Evolutionary conservation across 2,888 invertebrate genomes (phyloP).

Genomic region (Amphipoea lucens): DNA sequence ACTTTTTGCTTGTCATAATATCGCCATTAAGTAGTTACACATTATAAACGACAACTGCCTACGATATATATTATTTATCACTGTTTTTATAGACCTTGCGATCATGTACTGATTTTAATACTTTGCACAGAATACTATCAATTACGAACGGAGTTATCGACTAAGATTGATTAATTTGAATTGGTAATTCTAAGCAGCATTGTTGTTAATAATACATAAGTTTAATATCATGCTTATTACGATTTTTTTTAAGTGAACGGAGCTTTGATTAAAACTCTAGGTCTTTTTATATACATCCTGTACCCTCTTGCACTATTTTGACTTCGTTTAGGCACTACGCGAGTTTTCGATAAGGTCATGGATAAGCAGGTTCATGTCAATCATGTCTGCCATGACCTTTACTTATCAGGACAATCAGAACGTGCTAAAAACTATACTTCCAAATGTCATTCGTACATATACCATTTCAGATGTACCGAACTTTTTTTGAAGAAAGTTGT

Average conservation of each 20-base stretch:
- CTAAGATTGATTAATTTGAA: constrained; percentile 48
- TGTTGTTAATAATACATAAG: not conserved
- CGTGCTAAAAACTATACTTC: not conserved
- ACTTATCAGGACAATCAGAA: not conserved
- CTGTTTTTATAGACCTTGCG: constrained; percentile 38
- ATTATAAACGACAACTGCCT: constrained; percentile 6
- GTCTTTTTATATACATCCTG: not conserved
- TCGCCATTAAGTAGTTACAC: constrained; percentile 4
- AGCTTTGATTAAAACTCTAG: not conserved
- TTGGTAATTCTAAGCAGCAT: constrained; percentile 34
- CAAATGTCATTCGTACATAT: not conserved
- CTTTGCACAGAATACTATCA: constrained; percentile 30
- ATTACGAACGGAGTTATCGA: constrained; percentile 22
- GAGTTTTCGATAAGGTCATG: not conserved
- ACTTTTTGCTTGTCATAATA: constrained; percentile 32
- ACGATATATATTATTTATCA: constrained; percentile 27
- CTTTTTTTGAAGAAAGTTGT: not conserved
- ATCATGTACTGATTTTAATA: constrained; percentile 41
- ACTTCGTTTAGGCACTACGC: too few species aligned
- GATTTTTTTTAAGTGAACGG: not conserved
- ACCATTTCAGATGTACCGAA: not conserved
- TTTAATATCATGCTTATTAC: not conserved
- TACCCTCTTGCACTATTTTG: not conserved
- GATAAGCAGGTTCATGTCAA: not conserved
- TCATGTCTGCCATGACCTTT: not conserved